A percentile compares a stretch with the other conserved stretches of the same genome.
phyloP scores from a whole-genome alignment of 2,113 vertebrate genomes.

The Motacilla tschutschensis region DNA sequence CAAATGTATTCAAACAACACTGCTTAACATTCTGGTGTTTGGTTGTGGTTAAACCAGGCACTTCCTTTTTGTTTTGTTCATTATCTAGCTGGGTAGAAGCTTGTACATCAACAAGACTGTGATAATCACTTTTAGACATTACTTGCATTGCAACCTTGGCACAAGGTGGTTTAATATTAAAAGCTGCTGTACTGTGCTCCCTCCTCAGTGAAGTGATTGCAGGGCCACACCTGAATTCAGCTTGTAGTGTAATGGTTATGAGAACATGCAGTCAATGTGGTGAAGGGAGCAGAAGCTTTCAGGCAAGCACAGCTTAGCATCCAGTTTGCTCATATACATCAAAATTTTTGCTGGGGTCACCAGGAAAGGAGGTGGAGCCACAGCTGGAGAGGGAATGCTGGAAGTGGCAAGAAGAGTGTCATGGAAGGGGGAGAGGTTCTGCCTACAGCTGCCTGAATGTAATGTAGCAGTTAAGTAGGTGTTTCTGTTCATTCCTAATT shows the following conservation, averaged over 20 bases:
- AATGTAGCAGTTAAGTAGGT: background rate
- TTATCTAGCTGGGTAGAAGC: background rate
- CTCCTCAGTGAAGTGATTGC: fast-evolving
- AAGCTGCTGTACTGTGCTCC: background rate
- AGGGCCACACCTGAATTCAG: background rate
- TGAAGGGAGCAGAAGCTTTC: background rate
- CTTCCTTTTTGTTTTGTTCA: background rate
- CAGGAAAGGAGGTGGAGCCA: too few species aligned
- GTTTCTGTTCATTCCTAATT: background rate
- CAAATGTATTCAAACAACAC: background rate
- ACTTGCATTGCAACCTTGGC: background rate
- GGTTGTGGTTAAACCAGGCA: background rate
- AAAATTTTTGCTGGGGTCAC: background rate
- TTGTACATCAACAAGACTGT: background rate
- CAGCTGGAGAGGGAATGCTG: background rate
- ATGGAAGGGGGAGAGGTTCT: background rate
- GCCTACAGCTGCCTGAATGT: background rate
- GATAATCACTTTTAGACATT: background rate
- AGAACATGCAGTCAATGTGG: fast-evolving
- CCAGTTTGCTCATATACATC: background rate
- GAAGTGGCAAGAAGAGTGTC: background rate
- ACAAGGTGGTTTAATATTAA: background rate
- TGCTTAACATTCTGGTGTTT: background rate
- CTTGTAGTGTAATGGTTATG: fast-evolving
- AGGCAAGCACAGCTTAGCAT: background rate